A percentile compares a stretch with the other conserved stretches of the same genome.
Conservation (phyloP, 2,888 invertebrate genomes). For the Panorpa germanica region DNA sequence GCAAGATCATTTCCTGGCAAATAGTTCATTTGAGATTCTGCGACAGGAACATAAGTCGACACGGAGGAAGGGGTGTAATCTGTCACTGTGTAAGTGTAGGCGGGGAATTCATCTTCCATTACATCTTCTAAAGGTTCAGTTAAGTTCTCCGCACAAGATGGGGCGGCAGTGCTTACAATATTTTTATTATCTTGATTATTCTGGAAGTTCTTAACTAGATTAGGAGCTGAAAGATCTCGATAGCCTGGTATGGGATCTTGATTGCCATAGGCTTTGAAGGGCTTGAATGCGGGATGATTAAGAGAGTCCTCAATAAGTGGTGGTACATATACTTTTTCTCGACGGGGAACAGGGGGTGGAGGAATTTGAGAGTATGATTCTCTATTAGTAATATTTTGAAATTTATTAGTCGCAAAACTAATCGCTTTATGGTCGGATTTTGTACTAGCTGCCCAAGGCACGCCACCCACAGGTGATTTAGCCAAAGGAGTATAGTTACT, state of each 20-base stretch:
- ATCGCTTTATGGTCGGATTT: conserved; percentile 29
- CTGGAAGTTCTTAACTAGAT: conserved; percentile 20
- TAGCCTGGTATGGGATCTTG: conserved; percentile 22
- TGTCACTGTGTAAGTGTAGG: conserved; percentile 25
- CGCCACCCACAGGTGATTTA: conserved; percentile 16
- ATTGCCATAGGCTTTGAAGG: no score
- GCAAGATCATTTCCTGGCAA: background rate
- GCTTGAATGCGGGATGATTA: no score
- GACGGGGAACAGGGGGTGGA: conserved; percentile 11
- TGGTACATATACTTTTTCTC: conserved; percentile 1
- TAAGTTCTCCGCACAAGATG: no score
- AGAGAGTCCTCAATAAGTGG: background rate
- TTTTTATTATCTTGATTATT: conserved; percentile 15
- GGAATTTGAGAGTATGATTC: background rate
- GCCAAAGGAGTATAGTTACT: conserved; percentile 14
- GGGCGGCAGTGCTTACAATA: conserved; percentile 10
- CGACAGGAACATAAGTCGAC: conserved; percentile 26
- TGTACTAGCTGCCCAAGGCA: conserved; percentile 28
- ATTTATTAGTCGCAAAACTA: conserved; percentile 32
- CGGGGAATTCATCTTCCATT: conserved; percentile 17
- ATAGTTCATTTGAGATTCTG: conserved; percentile 11
- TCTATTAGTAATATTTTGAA: conserved; percentile 20
- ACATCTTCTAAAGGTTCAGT: no score
- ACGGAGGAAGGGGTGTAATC: conserved; percentile 25
- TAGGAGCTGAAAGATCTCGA: conserved; percentile 26